Base-by-base conservation (phyloP, 2,113 vertebrate species). In the Mugil cephalus region DNA sequence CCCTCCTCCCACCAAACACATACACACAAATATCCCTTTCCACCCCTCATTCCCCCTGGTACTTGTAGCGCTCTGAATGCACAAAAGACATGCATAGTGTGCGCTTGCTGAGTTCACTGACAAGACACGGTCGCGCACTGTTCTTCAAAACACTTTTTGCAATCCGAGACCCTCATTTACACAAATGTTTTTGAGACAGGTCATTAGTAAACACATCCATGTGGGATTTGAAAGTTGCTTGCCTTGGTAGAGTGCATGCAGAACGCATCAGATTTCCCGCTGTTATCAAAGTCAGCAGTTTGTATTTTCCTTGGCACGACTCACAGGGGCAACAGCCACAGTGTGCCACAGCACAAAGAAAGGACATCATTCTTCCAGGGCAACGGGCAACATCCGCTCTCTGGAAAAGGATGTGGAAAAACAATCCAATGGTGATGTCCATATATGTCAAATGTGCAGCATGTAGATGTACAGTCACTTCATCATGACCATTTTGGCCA, bases 211-310 rank as follows among this genome's bases (percentile, higher is more conserved):
- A 70, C 84, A 79, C 69, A 77, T 75, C 69, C 63, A 77, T 45
- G 18, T 53, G 56, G 81, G 69, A 78, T 76, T 68, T 54, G 47
- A 69, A 75, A 77, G 38, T 24, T 21, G 60, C 65, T 73, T 39
- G 65, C 53, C 47, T 72, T 45, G 64, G 75, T 48, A 63, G 74
- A 79, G 65, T 54, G 43, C 48, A 65, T 34, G 58, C 52, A 70
- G 55, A 61, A 47, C 82, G 63, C 75, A 85, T 86, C 60, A 61
- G 55, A 86, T 88, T 87, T 58, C 51, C 36, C 21, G 19, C 66
- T 69, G 46, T 83, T 90, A 90, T 93, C 87, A 91, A 69, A 86
- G 81, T 80, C 80, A 81, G 68, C 81, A 75, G 74, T 87, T 77
- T 83, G 58, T 89, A 81, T 90, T 92, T 92, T 79, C 55, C 18